Percentiles rank a stretch among this genome's conserved stretches.
phyloP scores from a whole-genome alignment of 2,797 vertebrate genomes.

The Eremophila alpestris region DNA sequence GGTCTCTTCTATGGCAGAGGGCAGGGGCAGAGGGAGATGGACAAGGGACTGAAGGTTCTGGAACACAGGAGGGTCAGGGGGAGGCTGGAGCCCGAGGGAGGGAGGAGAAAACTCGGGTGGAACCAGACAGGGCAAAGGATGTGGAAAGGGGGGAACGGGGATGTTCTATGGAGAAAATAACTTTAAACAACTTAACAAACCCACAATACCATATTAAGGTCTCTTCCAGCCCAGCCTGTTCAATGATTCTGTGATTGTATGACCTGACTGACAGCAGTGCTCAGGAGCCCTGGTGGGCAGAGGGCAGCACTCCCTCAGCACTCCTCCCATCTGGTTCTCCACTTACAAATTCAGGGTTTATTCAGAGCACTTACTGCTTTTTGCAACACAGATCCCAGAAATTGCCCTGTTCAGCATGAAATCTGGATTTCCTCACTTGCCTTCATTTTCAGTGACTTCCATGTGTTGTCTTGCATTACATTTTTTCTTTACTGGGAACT shows the following conservation, averaged over 20 bases:
- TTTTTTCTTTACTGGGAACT: neutral
- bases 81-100: too few species aligned
- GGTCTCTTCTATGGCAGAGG: too few species aligned
- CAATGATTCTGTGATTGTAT: rapidly evolving
- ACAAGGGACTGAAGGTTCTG: too few species aligned
- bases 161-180: too few species aligned
- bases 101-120: too few species aligned
- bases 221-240: neutral
- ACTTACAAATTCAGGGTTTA: neutral
- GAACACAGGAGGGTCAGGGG: too few species aligned
- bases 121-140: too few species aligned
- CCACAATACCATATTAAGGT: too few species aligned
- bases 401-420: neutral
- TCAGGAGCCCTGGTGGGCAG: neutral
- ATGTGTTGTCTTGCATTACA: neutral
- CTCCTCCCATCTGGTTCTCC: neutral
- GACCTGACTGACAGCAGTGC: neutral
- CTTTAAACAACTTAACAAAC: too few species aligned
- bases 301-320: neutral
- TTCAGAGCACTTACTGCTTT: neutral
- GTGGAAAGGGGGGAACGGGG: too few species aligned
- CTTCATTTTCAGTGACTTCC: neutral
- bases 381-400: neutral
- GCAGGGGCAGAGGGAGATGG: too few species aligned
- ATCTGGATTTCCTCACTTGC: neutral